These are phyloP conservation scores for Eutrigla gurnardus DNA, from an alignment of 2,797 vertebrate species.

Conservation along the genomic window DNA sequence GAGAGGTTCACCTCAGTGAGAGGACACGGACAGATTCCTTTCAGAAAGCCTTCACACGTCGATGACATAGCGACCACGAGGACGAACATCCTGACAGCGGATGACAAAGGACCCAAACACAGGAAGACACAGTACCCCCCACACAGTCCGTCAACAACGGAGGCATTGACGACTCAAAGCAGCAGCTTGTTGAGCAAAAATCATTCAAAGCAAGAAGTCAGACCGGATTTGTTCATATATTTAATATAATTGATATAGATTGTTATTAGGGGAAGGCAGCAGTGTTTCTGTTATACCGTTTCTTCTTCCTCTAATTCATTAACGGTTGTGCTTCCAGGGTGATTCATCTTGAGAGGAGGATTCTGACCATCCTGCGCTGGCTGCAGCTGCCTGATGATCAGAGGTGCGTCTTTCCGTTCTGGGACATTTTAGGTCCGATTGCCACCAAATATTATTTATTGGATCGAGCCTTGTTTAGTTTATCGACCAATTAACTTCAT, in stretches of 20 bases:
- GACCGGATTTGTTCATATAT: neutral
- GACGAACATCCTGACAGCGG: constrained; percentile 8
- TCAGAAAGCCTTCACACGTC: constrained; percentile 1
- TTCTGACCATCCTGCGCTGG: constrained; percentile 94
- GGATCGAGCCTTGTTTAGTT: neutral
- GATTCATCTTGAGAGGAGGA: constrained; percentile 93
- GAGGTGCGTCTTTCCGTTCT: constrained; percentile 78
- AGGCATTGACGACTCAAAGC: constrained; percentile 43
- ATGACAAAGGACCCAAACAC: constrained; percentile 57
- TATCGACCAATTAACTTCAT: neutral
- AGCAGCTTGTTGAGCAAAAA: neutral
- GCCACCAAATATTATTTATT: neutral
- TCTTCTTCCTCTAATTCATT: neutral
- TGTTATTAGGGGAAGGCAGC: neutral
- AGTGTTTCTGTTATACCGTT: no score
- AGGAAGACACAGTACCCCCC: constrained; percentile 19
- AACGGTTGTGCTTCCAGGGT: constrained; percentile 78
- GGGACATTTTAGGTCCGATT: no score
- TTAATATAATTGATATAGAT: neutral
- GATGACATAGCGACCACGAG: constrained; percentile 2
- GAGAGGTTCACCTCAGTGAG: no score
- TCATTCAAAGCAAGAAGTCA: neutral
- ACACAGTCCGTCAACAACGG: constrained; percentile 39
- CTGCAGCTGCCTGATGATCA: constrained; percentile 90
- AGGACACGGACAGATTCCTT: constrained; percentile 9